Base-by-base conservation (phyloP, 2,888 invertebrate genomes). In the Hylaea fasciaria region DNA sequence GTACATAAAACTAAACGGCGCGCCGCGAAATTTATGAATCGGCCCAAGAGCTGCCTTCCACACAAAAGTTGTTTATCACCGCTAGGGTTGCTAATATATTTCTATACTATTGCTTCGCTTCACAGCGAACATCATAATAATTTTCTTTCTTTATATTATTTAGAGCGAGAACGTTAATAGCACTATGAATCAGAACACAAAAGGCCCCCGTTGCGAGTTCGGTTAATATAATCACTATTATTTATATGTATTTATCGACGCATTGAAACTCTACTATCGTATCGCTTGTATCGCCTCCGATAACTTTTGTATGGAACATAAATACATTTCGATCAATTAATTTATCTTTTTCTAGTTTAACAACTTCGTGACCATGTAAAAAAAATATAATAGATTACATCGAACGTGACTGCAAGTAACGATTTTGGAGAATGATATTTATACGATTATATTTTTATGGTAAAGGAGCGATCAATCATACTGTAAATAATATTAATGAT, bases 11-110 rank as follows among this genome's bases (percentile, higher is more conserved):
- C 89, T 87, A 89, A 90, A 87, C 85, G 87, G 85, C 86, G 85
- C 87, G 87, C 85, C 77, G 84, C 80, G 78, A 86, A 88, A 90
- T 91, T 91, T 91, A 91, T 91, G 90, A 89, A 89, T 88, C 88
- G 82, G 78, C 81, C 77, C 69, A 79, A 80, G 84, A 85, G 85
- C 84, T 88, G 89, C 90, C 89, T 90, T 91, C 91, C 85, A 89
- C 88, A 88, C 90, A 87, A 89, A 89, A 86, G 85, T 91, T 87
- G 89, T 92, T 91, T 91, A 91, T 89, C 80, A 80, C 85, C 62
- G 68, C 72, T 83, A 90, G 91, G 91, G 91, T 76, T 90, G 80
- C 84, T 82, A 82, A 82, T 85, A 78, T 82, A 83, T 82, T 84
- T 82, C 79, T 78, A 82, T 84, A 86, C 85, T 80, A 83, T 81